Base-by-base conservation (phyloP, 2,113 vertebrate species). In the Origma solitaria region DNA sequence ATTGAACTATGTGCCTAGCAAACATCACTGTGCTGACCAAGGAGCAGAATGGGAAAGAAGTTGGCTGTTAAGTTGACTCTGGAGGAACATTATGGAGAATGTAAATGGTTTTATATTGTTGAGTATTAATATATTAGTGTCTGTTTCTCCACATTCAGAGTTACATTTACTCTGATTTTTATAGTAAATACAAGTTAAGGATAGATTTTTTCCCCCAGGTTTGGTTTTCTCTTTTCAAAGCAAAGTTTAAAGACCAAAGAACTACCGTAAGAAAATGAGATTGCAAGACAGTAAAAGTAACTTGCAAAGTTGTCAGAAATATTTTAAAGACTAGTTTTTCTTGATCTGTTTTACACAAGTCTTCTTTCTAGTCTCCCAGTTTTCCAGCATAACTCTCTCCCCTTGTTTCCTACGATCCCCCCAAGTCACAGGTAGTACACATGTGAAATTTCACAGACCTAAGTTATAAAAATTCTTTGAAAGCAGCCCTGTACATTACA, bases 381-480 rank as follows among this genome's bases (percentile, higher is more conserved):
- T 38, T 70, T 65, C 38, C 57, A 64, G 23, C 19, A 12, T 38
- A 80, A 28, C 38, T 33, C 37, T 65, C 28, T 51, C 31, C 42
- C 30, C 15, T n/a, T 30, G 35, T 58, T 53, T 81, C 70, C 50
- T 58, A 15, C 71, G 70, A 40, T 33, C 40, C 7, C 8, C 7
- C 15, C 11, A 1, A 60, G 17, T 16, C 4, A 3, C 10, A 37
- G 45, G 40, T 0, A 56, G 44, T 2, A 82, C 7, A 42, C 4
- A 13, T 13, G 37, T 5, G 30, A 86, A 91, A 84, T 38, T 18
- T 70, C 80, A 88, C 1, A 2, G 38, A 44, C 7, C 1, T 50
- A 37, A 62, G 57, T 56, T 33, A 69, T 2, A 91, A 81, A 89
- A 95, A 96, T 98, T 98, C 97, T 98, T 98, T 97, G 98, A 98